These are phyloP conservation scores for Ditylenchus weischeri DNA, from an alignment of 2,888 invertebrate genomes.

Conservation along the genomic window DNA sequence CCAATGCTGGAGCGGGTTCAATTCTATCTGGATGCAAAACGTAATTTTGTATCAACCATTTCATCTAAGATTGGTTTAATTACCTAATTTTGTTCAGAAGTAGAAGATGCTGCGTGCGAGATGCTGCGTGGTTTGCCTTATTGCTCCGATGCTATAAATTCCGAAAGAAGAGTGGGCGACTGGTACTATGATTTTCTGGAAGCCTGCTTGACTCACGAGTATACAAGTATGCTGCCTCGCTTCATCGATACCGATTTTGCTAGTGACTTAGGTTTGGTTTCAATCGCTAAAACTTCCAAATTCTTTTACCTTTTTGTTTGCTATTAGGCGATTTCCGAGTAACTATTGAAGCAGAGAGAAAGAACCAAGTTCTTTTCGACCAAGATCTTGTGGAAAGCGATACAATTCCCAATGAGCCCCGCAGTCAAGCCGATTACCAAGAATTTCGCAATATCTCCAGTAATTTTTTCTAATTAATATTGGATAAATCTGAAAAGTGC, in stretches of 20 bases:
- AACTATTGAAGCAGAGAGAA: neutral
- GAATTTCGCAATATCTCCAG: constrained; percentile 1
- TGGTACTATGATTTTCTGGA: constrained; percentile 29
- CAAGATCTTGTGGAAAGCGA: constrained; percentile 1
- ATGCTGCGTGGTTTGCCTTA: constrained; percentile 16
- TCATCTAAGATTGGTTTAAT: too few relatives aligned
- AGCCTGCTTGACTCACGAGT: constrained; percentile 15
- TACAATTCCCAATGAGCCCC: neutral
- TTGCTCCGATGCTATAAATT: constrained; percentile 11
- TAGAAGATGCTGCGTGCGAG: constrained; percentile 13
- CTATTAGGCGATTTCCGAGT: constrained; percentile 7
- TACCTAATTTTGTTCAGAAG: neutral
- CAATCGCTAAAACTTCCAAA: too few relatives aligned
- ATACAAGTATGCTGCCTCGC: constrained; percentile 18
- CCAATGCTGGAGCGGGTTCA: constrained; percentile 8
- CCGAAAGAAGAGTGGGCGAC: constrained; percentile 11
- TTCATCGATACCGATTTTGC: constrained; percentile 20
- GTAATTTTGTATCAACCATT: neutral
- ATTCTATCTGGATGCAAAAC: neutral
- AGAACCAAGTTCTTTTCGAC: constrained; percentile 6
- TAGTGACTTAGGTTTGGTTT: constrained; percentile 10
- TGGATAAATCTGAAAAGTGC: too few relatives aligned
- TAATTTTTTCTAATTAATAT: too few relatives aligned
- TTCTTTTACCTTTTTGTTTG: neutral
- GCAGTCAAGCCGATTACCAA: constrained; percentile 7